Percentiles rank a stretch among this genome's conserved stretches.
Evolutionary conservation across 2,888 invertebrate species (phyloP).

Genomic region (Penaeus monodon): DNA sequence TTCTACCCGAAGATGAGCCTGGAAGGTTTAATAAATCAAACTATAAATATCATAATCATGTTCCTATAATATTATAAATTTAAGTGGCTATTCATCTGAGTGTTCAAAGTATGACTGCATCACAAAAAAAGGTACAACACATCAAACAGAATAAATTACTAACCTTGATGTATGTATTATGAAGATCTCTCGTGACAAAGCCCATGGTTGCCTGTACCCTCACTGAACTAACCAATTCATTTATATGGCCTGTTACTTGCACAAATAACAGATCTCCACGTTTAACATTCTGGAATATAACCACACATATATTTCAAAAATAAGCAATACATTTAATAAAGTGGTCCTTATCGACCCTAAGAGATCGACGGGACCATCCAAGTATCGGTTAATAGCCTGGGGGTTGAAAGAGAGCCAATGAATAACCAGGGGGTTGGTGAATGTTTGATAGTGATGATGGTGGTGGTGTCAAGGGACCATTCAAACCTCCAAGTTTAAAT

Average conservation of each 20-base stretch:
- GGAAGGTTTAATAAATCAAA: background rate
- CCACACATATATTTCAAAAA: background rate
- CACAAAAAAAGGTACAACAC: background rate
- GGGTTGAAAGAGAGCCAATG: too few species aligned
- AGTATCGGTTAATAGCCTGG: too few species aligned
- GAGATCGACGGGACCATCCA: too few species aligned
- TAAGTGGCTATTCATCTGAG: background rate
- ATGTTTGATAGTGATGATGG: too few species aligned
- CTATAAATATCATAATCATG: too few species aligned
- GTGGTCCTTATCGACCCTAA: too few species aligned
- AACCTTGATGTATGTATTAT: constrained; percentile 43
- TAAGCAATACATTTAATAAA: too few species aligned
- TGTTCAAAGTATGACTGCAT: background rate
- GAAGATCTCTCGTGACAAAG: constrained; percentile 20
- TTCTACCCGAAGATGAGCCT: constrained; percentile 50
- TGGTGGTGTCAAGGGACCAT: too few species aligned
- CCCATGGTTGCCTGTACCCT: constrained; percentile 36
- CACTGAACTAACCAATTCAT: constrained; percentile 29
- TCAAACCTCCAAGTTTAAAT: too few species aligned
- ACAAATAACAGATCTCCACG: constrained; percentile 45
- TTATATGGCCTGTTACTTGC: constrained; percentile 20
- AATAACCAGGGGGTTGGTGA: too few species aligned
- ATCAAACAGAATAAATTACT: background rate
- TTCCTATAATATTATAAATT: background rate
- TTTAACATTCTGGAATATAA: constrained; percentile 41